Conservation (phyloP, 1,140 invertebrate genomes). For the Eupristina koningsbergeri region DNA sequence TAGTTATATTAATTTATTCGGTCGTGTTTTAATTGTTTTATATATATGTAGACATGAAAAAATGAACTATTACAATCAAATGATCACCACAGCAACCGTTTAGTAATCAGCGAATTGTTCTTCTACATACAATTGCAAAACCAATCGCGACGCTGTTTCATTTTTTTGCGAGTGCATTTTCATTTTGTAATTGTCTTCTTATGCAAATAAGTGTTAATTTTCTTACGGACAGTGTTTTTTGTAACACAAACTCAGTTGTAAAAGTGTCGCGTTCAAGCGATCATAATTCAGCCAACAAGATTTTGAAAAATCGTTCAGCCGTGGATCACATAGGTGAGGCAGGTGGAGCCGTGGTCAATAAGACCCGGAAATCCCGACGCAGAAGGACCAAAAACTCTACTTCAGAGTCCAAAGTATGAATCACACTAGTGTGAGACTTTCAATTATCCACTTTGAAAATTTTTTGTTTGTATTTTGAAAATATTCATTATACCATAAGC, state of each 20-base stretch:
- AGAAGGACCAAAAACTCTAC: conserved; percentile 62
- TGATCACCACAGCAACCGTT: conserved; percentile 34
- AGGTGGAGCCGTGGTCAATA: conserved; percentile 57
- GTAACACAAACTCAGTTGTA: neutral
- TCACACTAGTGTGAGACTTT: neutral
- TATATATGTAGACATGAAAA: neutral
- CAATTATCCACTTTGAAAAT: neutral
- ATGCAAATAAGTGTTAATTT: neutral
- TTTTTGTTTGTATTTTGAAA: neutral
- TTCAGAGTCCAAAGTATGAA: conserved; percentile 57
- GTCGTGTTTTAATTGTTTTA: neutral
- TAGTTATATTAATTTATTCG: neutral
- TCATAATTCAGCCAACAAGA: conserved; percentile 14
- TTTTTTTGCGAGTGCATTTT: neutral
- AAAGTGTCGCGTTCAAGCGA: neutral
- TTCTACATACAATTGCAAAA: neutral
- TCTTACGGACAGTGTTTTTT: neutral
- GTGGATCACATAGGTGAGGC: conserved; percentile 60
- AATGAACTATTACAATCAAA: neutral
- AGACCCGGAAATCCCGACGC: conserved; percentile 61
- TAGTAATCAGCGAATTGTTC: conserved; percentile 33
- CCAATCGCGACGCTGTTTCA: neutral
- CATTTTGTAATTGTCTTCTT: neutral
- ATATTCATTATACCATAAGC: no score
- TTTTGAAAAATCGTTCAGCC: conserved; percentile 53